Base-by-base conservation (phyloP, 2,888 invertebrate species). In the Scaptomyza flava region DNA sequence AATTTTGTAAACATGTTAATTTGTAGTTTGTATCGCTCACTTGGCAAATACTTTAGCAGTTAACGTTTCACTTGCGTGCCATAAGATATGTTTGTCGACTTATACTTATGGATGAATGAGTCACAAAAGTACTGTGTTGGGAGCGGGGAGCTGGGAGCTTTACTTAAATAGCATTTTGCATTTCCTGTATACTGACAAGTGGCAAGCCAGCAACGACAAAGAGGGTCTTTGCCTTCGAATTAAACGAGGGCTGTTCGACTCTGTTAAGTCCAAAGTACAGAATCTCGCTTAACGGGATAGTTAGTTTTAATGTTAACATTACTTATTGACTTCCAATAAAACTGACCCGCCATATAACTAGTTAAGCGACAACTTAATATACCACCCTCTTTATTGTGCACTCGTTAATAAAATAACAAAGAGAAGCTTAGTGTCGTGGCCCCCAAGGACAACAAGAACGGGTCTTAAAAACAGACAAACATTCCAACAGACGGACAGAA, bases 1-100 rank as follows among this genome's bases (percentile, higher is more conserved):
- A 71, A 75, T 75, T 83, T 83, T 78, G 87, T 75, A 83, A 87
- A 87, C 81, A 89, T 89, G 87, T 68, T 89, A 84, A 81, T 83
- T 89, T 81, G 78, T 63, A 66, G 81, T 80, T 80, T 59, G 52
- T 66, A 68, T 65, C 63, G 75, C 67, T 70, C 60, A 64, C 58
- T 83, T 72, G 72, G 66, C 66, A 58, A 80, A 79, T 77, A 72
- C 54, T 77, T 14, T 23, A 14, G 47, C 58, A 61, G 68, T 68
- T 74, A 67, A 73, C 68, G 52, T 68, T 74, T 57, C 59, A 75
- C 66, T 66, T 71, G 63, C 72, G 60, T 82, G 79, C 50, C 45
- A 54, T 60, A 62, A 14, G 48, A 57, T 60, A 59, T 57, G 59
- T 60, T 65, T 62, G 62, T 33, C 57, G 45, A 54, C 60, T 71